Evolutionary conservation across 2,797 vertebrate genomes (phyloP), one percentile per base, ranked within the genome.

Genomic region (Sorex maritimensis): DNA sequence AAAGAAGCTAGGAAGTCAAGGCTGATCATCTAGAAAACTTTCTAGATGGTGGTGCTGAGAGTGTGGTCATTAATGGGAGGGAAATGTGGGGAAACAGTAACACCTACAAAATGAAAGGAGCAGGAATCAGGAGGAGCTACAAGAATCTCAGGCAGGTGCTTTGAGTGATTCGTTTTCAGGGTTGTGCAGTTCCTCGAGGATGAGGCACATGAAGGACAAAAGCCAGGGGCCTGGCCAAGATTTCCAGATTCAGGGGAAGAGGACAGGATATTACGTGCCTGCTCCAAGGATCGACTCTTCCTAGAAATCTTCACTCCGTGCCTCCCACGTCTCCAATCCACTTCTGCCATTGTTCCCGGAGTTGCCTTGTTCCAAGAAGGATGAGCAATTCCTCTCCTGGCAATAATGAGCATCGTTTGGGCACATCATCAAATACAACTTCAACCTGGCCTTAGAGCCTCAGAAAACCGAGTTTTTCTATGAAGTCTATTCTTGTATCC

Each of bases 341-440:
- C 19, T 94, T 87, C 79, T 52, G 1, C 38, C 86, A 46, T 14
- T 44, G 26, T 81, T 67, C 11, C 73, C 73, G 81, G 72, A 69
- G 58, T 10, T 81, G 38, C 30, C 74, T 90, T 28, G 21, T 41
- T 61, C 69, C 73, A 79, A 88, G 15, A 19, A 68, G 11, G 23
- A 75, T 74, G 58, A 23, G 19, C n/a, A 23, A 11, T 69, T 73
- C 75, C 80, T 92, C 49, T 79, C 23, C n/a, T 80, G 23, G 26
- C n/a, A 38, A 26, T 17, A 73, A 92, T 88, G 55, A 38, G 2
- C 26, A 90, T 38, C 68, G 24, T 86, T 34, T 26, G 49, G 44
- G n/a, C 23, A 65, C 0, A 34, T 38, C 9, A 68, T 21, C 65
- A 46, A 90, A 91, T 1, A 0, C 7, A 69, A 79, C 44, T 58